phyloP scores from a whole-genome alignment of 2,113 vertebrate species.

The Phalacrocorax carbo region DNA sequence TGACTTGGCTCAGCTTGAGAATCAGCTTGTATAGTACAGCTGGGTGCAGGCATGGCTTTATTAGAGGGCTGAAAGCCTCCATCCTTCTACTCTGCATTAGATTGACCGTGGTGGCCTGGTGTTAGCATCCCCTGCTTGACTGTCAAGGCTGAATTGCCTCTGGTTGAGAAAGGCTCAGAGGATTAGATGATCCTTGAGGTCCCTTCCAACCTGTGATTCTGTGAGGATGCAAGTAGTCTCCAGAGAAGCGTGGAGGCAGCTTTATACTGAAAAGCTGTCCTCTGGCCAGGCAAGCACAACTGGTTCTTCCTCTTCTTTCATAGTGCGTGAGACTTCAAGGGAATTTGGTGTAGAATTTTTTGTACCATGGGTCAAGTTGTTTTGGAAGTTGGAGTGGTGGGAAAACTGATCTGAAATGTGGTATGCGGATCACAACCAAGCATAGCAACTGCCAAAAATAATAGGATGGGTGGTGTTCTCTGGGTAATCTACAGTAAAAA shows the following conservation, averaged over 20 bases:
- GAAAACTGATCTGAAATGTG: not conserved
- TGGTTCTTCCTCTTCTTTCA: not conserved
- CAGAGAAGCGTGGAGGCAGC: not conserved
- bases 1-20: not conserved
- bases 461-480: not conserved
- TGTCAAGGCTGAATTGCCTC: not conserved
- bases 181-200: no score
- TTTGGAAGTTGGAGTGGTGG: not conserved
- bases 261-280: not conserved
- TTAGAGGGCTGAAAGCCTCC: not conserved
- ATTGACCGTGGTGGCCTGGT: not conserved
- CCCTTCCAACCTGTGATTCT: no score
- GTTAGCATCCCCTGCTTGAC: not conserved
- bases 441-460: not conserved
- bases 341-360: not conserved
- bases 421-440: not conserved
- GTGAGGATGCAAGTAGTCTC: not conserved
- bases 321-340: not conserved
- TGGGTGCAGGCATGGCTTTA: not conserved
- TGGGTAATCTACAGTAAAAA: not conserved
- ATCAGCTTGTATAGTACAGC: not conserved
- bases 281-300: not conserved
- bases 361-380: not conserved
- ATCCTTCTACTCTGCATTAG: not conserved
- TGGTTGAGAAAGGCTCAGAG: not conserved